Percentiles rank a stretch among this genome's conserved stretches.
phyloP scores from a whole-genome alignment of 2,888 invertebrate species.

The Cephus nigrinus region DNA sequence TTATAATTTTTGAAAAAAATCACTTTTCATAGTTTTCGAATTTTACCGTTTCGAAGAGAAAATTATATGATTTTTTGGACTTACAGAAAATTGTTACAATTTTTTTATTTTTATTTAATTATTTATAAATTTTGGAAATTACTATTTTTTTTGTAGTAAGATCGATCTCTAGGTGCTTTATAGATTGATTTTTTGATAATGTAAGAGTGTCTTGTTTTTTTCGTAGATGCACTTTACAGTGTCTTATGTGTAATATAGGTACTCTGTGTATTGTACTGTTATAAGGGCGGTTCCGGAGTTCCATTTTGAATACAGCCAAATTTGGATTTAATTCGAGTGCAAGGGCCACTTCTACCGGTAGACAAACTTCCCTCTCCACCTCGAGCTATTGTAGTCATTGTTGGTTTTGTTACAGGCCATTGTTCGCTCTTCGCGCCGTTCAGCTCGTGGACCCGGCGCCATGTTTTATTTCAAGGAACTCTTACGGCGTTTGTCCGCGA shows the following conservation, averaged over 20 bases:
- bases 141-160: too few relatives aligned
- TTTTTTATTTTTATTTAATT: too few relatives aligned
- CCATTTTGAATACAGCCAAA: not conserved
- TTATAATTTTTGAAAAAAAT: too few relatives aligned
- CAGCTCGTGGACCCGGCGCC: not conserved
- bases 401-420: conserved; percentile 33
- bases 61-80: too few relatives aligned
- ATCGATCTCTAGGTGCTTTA: too few relatives aligned
- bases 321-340: conserved; percentile 6
- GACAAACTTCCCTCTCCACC: conserved; percentile 29
- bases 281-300: not conserved
- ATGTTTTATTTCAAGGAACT: conserved; percentile 26
- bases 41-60: too few relatives aligned
- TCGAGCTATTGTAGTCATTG: conserved; percentile 29
- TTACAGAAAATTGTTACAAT: too few relatives aligned
- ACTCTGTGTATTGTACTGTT: not conserved
- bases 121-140: too few relatives aligned
- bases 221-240: not conserved
- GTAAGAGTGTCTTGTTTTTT: too few relatives aligned
- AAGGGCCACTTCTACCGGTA: not conserved
- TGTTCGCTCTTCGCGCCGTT: conserved; percentile 24
- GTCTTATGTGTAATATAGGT: not conserved
- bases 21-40: too few relatives aligned
- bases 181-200: too few relatives aligned
- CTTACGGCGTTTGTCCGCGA: not conserved